A percentile compares a stretch with the other conserved stretches of the same genome.
These are phyloP conservation scores for Megalops cyprinoides DNA, from an alignment of 2,797 vertebrate genomes.

Conservation along the genomic window DNA sequence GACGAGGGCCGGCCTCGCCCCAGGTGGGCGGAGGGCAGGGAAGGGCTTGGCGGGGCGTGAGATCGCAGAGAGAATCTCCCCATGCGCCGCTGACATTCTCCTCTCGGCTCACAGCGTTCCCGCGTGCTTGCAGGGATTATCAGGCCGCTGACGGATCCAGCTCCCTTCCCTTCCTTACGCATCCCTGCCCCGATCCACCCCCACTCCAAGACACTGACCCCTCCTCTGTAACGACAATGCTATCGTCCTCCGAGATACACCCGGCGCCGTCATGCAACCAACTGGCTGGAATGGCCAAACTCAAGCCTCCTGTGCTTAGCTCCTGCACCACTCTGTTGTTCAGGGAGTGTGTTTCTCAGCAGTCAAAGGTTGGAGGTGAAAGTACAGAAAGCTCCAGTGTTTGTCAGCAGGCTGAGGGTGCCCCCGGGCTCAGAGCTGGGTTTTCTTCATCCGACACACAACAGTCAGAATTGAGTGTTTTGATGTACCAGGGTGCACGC, in stretches of 20 bases:
- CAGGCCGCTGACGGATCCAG: neutral
- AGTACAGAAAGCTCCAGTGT: neutral
- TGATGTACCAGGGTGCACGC: neutral
- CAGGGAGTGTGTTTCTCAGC: neutral
- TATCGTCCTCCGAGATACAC: neutral
- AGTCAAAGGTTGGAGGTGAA: neutral
- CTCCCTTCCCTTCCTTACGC: neutral
- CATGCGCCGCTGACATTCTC: constrained; percentile 52
- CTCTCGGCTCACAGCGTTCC: constrained; percentile 67
- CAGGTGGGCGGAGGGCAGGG: neutral
- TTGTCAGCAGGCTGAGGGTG: neutral
- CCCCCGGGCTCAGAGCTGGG: neutral
- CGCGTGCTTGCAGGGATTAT: constrained; percentile 44
- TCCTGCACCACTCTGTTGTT: neutral
- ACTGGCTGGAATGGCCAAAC: too few species aligned
- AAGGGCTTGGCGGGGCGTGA: constrained; percentile 27
- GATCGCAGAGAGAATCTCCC: constrained; percentile 65
- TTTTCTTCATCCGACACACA: neutral
- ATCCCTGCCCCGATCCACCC: neutral
- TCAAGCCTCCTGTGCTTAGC: too few species aligned
- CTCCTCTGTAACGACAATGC: neutral
- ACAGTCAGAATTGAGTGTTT: neutral
- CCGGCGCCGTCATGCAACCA: too few species aligned
- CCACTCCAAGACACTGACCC: neutral
- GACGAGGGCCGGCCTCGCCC: neutral